phyloP scores from a whole-genome alignment of 1,140 invertebrate genomes.

The Aphelenchoides fujianensis region DNA sequence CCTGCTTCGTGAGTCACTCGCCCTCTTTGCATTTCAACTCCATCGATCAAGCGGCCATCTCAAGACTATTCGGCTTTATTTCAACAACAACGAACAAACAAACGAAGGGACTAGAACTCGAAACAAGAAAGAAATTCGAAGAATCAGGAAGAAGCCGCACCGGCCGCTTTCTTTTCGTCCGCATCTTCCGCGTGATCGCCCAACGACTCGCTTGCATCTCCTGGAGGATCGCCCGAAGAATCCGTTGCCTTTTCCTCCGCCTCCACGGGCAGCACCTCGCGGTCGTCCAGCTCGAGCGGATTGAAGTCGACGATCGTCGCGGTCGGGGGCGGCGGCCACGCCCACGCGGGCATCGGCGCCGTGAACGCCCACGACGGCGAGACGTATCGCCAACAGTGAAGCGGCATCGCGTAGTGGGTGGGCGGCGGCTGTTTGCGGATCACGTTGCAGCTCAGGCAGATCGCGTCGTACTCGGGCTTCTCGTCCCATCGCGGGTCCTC shows the following conservation, averaged over 20 bases:
- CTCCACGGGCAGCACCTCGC: not conserved
- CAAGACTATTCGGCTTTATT: too few relatives aligned
- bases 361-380: constrained; percentile 50
- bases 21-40: too few relatives aligned
- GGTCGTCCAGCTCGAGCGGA: constrained; percentile 3
- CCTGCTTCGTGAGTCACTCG: too few relatives aligned
- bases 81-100: too few relatives aligned
- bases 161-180: too few relatives aligned
- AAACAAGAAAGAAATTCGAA: too few relatives aligned
- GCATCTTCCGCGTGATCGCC: too few relatives aligned
- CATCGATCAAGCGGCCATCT: too few relatives aligned
- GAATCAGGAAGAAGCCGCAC: too few relatives aligned
- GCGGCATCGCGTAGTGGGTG: constrained; percentile 43
- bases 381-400: constrained; percentile 56
- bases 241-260: not conserved
- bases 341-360: constrained; percentile 55
- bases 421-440: constrained; percentile 31
- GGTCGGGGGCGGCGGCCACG: constrained; percentile 20
- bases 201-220: too few relatives aligned
- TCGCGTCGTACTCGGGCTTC: constrained; percentile 40
- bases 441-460: constrained; percentile 52
- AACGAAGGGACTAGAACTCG: too few relatives aligned
- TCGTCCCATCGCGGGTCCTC: constrained; percentile 22
- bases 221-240: too few relatives aligned
- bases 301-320: constrained; percentile 8